Evolutionary conservation across 1,140 invertebrate genomes (phyloP), one percentile per base, ranked within the genome.

Genomic region (Andricus grossulariae): DNA sequence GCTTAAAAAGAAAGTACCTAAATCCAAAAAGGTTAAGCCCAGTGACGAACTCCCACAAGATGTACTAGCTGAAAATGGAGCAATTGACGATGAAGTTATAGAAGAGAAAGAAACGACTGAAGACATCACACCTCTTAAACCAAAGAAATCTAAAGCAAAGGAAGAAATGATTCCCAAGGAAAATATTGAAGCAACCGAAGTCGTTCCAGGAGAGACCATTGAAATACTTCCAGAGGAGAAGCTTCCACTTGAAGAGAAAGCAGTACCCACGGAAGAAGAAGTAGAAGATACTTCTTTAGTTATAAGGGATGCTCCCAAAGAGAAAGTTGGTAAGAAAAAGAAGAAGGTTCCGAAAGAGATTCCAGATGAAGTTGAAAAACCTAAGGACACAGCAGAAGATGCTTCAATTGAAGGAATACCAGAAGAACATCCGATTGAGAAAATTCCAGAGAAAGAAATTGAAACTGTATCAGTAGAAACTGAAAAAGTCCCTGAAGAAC

Each of bases 21-120:
- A 49, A 66, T 12, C 72, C 18, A 19, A 50, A 78, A 21, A 50
- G 19, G 39, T 18, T 86, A 87, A 78, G 15, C 57, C 57, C 16
- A 81, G 84, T 78, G 73, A 86, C 19, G 89, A 82, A 39, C 73
- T 89, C 10, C 81, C 88, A 75, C 88, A 77, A 57, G 71, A 81
- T 72, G 25, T 80, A 76, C 57, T 73, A 72, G 74, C 77, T 71
- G 71, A 84, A 80, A 50, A 86, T 55, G 81, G 3, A 12, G 32
- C 57, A 16, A 7, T 66, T 16, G 16, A 21, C 16, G 57, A 66
- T 85, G 73, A 81, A 86, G 55, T 77, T 60, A 54, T 66, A 80
- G 50, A 78, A 76, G 12, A 21, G 39, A 73, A 77, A 76, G 80
- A 82, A 72, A 1, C 70, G 60, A 50, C 75, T 75, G 50, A 82